Conservation (phyloP, 2,888 invertebrate species). For the Eugnorisma glareosa region DNA sequence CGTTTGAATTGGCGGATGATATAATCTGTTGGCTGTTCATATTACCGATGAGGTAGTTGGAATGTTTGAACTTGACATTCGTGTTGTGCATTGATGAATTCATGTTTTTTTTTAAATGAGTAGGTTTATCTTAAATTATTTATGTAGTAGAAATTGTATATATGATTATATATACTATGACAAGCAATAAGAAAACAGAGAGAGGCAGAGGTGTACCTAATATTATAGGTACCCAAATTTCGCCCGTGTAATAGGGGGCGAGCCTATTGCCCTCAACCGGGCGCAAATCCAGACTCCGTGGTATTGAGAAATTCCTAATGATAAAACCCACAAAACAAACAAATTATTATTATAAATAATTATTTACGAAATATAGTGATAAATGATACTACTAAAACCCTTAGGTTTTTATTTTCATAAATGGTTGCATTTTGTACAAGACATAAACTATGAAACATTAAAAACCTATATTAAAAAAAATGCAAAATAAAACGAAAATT, state of each 20-base stretch:
- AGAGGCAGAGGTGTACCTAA: no score
- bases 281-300: no score
- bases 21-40: slow-evolving; percentile 17
- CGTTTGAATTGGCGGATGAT: slow-evolving; percentile 33
- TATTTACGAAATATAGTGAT: neutral
- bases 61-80: slow-evolving; percentile 41
- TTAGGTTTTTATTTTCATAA: neutral
- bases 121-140: neutral
- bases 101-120: neutral
- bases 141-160: no score
- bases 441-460: neutral
- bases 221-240: no score
- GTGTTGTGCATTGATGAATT: neutral
- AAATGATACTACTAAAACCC: neutral
- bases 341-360: no score
- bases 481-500: neutral
- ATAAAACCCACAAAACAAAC: no score
- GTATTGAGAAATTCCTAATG: no score
- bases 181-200: no score
- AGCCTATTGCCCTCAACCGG: no score
- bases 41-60: slow-evolving; percentile 9
- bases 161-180: no score
- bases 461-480: neutral
- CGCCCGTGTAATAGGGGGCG: no score
- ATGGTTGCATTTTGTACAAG: neutral